These are phyloP conservation scores for Perca fluviatilis DNA, from an alignment of 2,113 vertebrate species.

Conservation along the genomic window DNA sequence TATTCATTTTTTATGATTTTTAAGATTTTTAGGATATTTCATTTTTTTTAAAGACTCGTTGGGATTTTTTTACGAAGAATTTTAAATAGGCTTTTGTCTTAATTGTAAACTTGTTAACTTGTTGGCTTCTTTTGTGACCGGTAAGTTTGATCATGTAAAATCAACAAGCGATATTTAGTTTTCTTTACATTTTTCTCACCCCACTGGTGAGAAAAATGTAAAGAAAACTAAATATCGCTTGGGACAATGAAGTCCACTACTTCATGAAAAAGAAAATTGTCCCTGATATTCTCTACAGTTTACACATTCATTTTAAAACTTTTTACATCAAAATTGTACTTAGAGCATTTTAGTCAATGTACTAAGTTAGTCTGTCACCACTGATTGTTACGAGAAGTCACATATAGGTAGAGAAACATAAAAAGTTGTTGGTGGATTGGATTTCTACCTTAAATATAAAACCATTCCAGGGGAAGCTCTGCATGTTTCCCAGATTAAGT, in stretches of 20 bases:
- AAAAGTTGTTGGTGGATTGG: not conserved
- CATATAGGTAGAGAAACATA: not conserved
- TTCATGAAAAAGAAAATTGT: not conserved
- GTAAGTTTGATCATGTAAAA: not conserved
- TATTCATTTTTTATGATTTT: not conserved
- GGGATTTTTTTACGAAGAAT: too few species aligned
- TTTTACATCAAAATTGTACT: not conserved
- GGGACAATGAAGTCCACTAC: too few species aligned
- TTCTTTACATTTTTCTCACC: not conserved
- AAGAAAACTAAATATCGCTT: too few species aligned
- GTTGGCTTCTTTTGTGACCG: not conserved
- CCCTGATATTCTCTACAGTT: not conserved
- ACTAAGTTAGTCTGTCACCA: not conserved
- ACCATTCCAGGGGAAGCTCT: not conserved
- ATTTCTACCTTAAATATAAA: not conserved
- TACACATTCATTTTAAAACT: not conserved
- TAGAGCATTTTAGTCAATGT: not conserved
- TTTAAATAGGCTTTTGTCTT: not conserved
- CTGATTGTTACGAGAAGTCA: not conserved
- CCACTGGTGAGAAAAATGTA: too few species aligned
- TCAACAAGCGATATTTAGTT: rapidly evolving
- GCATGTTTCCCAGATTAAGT: slow-evolving; percentile 10
- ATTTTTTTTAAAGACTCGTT: not conserved
- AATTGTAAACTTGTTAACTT: not conserved
- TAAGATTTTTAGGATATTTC: not conserved